phyloP scores from a whole-genome alignment of 2,888 invertebrate species.

The Nemoura dubitans region DNA sequence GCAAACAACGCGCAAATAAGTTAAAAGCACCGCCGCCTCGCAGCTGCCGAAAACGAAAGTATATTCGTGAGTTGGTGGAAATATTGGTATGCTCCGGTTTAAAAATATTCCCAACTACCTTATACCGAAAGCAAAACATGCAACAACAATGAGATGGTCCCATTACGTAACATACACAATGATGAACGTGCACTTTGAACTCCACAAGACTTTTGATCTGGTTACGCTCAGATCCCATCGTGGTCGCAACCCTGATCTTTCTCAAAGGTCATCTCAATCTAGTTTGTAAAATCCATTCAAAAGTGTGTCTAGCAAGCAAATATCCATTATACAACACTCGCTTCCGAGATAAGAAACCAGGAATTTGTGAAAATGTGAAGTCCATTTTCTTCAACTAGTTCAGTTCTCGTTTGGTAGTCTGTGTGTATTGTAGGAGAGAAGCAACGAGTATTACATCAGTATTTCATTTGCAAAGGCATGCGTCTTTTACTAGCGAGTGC shows the following conservation, averaged over 20 bases:
- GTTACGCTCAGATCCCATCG: neutral
- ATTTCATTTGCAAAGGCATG: neutral
- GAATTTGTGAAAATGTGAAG: slow-evolving; percentile 21
- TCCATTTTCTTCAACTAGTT: slow-evolving; percentile 12
- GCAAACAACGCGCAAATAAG: neutral
- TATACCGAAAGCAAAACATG: neutral
- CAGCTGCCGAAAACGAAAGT: neutral
- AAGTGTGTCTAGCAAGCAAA: slow-evolving; percentile 15
- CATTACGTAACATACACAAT: neutral
- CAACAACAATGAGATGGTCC: slow-evolving; percentile 15
- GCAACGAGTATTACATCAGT: neutral
- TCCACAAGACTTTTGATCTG: slow-evolving; percentile 15
- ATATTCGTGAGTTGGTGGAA: neutral
- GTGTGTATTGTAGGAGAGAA: neutral
- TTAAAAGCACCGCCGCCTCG: neutral
- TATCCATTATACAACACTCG: slow-evolving; percentile 19
- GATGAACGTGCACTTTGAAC: slow-evolving; percentile 37
- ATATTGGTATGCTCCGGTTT: neutral
- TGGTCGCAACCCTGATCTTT: slow-evolving; percentile 25
- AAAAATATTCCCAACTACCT: neutral
- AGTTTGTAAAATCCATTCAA: neutral
- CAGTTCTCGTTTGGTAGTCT: neutral
- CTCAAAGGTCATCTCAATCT: slow-evolving; percentile 29
- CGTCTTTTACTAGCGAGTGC: neutral
- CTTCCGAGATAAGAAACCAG: slow-evolving; percentile 26